Evolutionary conservation across 1,140 invertebrate species (phyloP), one percentile per base, ranked within the genome.

Genomic region (Ectropis grisescens): DNA sequence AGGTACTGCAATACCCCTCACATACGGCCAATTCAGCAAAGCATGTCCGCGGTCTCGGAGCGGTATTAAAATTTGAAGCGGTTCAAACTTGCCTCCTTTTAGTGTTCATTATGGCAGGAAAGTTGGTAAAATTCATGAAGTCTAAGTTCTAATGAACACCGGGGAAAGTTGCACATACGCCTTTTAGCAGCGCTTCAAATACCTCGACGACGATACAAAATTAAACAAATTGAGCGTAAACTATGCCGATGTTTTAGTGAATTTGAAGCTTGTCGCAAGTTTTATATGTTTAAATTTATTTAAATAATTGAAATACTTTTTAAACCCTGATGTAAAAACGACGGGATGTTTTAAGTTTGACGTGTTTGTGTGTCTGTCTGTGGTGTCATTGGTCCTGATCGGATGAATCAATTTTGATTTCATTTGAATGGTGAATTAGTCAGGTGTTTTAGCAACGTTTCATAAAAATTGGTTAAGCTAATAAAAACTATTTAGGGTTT

Each of bases 61-160:
- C 47, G 43, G 64, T 74, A 74, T 80, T 76, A 80, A 74, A 74
- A 72, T 74, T 68, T 76, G 64, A 74, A 74, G 62, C 67, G 69
- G 69, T 56, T 71, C 49, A 61, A 75, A 76, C 71, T 79, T 72
- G 56, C 49, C 60, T 67, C 60, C 71, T 71, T 69, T 71, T 71
- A 75, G 68, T 79, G 68, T 75, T 76, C 70, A 74, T 80, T 76
- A 80, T 58, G 59, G 59, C 58, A 10, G 65, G 62, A 79, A 80
- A 76, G 71, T 76, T 80, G 60, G 42, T 57, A 62, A 74, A 76
- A 76, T 76, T 72, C 71, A 74, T 72, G 65, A 76, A 75, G 68
- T 68, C 58, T 59, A 76, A 80, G 65, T 76, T 80, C 71, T 80
- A 80, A 76, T 76, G 75, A 80, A 76, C 75, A 69, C 58, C 62